Conservation (phyloP, 2,113 vertebrate genomes). For the Circaetus cinerascens region DNA sequence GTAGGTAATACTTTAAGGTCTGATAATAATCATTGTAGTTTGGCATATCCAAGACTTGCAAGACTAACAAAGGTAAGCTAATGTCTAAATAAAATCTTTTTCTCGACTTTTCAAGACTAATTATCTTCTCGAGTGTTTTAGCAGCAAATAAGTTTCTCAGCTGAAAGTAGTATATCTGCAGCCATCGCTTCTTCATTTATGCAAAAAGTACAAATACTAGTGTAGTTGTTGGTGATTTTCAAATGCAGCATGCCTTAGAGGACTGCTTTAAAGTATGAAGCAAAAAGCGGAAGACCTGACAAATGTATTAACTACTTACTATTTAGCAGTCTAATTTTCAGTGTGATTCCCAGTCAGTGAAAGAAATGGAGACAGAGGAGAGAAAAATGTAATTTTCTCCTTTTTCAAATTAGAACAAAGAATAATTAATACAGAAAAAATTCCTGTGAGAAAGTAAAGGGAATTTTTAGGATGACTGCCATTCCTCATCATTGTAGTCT, state of each 20-base stretch:
- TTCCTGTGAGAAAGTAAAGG: background rate
- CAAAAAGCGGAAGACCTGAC: background rate
- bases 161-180: background rate
- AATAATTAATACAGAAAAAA: background rate
- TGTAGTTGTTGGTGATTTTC: background rate
- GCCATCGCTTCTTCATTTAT: background rate
- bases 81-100: background rate
- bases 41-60: background rate
- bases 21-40: background rate
- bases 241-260: background rate
- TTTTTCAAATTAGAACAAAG: background rate
- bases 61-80: background rate
- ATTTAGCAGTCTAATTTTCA: background rate
- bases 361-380: background rate
- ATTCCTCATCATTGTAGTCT: background rate
- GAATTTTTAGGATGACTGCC: background rate
- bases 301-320: background rate
- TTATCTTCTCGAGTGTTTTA: background rate
- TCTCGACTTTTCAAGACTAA: background rate
- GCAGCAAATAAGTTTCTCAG: background rate
- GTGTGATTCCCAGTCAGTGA: background rate
- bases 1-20: background rate
- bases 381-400: background rate
- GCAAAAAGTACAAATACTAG: background rate
- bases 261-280: background rate